Evolutionary conservation across 2,888 invertebrate genomes (phyloP), one percentile per base, ranked within the genome.

Genomic region (Scaptomyza reducta): DNA sequence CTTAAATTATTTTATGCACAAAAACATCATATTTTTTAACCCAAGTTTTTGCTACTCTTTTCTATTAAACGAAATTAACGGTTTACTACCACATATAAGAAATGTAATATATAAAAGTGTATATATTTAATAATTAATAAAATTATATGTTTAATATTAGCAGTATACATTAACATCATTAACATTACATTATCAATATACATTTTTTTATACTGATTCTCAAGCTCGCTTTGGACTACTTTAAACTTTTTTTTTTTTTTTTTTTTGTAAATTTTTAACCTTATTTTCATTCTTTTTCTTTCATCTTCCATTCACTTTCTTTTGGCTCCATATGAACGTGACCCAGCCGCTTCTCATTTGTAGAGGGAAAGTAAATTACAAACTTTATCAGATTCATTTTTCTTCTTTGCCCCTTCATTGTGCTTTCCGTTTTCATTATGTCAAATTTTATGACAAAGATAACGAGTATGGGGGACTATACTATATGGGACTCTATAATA

Each of bases 381-480:
- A 75, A 75, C 33, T 76, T 73, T 70, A 70, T 64, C 64, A 64
- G 54, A 27, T 27, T 50, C 35, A 47, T 60, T 47, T 16, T 64
- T 3, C 50, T 13, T 18, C 13, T 13, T 9, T 10, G 9, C 31
- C 31, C 10, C 10, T 31, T 16, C 22, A 22, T 33, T 27, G 25
- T 53, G 25, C 46, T 49, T 49, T 86, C 77, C 68, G 68, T 68
- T 71, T 64, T 77, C 79, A 76, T 78, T 76, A 76, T 76, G 79
- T 68, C 70, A 83, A 86, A 76, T 70, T 83, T 70, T 62, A 83
- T 73, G 59, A 77, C 62, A 70, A 65, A 61, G 71, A 65, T 76
- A 65, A 62, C 44, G 60, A 61, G 46, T 27, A 47, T 42, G 41
- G 57, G 50, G 13, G 61, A 62, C 66, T 60, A 70, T 11, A 3